phyloP scores from a whole-genome alignment of 2,797 vertebrate species.

The Ceryle rudis region DNA sequence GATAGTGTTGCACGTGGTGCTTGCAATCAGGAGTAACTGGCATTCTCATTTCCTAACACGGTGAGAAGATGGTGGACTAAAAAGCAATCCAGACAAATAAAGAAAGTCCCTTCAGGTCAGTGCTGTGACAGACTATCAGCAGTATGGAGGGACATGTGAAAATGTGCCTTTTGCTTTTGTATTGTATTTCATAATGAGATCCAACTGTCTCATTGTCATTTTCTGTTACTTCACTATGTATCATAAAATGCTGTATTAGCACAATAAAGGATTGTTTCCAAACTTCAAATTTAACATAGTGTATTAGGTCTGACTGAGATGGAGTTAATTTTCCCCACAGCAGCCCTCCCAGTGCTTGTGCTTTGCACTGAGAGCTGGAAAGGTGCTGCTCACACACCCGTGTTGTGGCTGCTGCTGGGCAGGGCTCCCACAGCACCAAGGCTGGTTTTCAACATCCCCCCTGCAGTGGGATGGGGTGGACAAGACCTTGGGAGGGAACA shows the following conservation, averaged over 20 bases:
- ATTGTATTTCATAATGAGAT: not conserved
- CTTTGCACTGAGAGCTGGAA: no score
- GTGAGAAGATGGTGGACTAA: not conserved
- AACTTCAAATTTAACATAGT: not conserved
- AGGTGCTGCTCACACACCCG: no score
- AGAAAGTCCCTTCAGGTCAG: not conserved
- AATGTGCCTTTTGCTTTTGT: not conserved
- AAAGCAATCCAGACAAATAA: not conserved
- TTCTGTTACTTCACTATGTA: not conserved
- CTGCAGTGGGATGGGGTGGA: no score
- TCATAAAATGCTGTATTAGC: not conserved
- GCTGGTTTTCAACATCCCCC: no score
- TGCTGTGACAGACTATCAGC: not conserved
- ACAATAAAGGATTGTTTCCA: not conserved
- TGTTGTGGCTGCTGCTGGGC: no score
- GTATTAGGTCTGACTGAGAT: no score
- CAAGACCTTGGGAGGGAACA: no score
- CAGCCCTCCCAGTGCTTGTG: no score
- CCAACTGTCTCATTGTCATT: not conserved
- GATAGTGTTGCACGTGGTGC: not conserved
- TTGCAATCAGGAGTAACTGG: not conserved
- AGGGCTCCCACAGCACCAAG: no score
- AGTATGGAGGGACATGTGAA: not conserved
- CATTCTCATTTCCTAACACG: not conserved
- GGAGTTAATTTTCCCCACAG: no score